Conservation (phyloP, 2,113 vertebrate genomes). For the Crypturellus undulatus region DNA sequence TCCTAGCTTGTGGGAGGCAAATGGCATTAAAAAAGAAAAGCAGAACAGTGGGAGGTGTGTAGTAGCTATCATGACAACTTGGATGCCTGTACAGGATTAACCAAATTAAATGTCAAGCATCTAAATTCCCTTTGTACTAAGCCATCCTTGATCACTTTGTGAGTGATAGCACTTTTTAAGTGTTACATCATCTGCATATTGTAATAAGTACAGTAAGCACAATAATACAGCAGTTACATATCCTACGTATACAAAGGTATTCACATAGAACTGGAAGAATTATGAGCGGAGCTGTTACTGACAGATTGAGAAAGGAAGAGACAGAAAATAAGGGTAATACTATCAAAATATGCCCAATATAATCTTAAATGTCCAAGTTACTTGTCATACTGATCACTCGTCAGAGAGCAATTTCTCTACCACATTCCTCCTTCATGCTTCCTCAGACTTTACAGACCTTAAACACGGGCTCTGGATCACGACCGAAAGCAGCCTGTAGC, state of each 20-base stretch:
- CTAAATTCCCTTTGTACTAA: background rate
- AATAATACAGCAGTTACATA: background rate
- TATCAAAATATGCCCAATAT: background rate
- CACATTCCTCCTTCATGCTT: background rate
- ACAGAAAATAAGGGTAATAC: background rate
- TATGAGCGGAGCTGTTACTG: background rate
- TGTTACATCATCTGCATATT: background rate
- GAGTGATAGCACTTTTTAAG: background rate
- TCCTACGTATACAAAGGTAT: background rate
- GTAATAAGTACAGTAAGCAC: background rate
- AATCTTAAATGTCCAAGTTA: background rate
- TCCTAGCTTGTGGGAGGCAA: background rate
- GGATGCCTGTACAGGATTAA: background rate
- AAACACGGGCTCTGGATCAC: background rate
- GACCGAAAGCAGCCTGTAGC: background rate
- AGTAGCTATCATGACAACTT: background rate
- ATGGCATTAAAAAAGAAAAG: background rate
- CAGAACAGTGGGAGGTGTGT: background rate
- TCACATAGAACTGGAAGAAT: background rate
- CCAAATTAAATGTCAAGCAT: background rate
- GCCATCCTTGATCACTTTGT: background rate
- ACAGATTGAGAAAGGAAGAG: background rate
- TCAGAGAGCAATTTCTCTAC: background rate
- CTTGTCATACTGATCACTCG: background rate
- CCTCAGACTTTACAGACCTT: background rate